These are phyloP conservation scores for Asbolus verrucosus DNA, from an alignment of 1,140 invertebrate genomes.

Conservation along the genomic window DNA sequence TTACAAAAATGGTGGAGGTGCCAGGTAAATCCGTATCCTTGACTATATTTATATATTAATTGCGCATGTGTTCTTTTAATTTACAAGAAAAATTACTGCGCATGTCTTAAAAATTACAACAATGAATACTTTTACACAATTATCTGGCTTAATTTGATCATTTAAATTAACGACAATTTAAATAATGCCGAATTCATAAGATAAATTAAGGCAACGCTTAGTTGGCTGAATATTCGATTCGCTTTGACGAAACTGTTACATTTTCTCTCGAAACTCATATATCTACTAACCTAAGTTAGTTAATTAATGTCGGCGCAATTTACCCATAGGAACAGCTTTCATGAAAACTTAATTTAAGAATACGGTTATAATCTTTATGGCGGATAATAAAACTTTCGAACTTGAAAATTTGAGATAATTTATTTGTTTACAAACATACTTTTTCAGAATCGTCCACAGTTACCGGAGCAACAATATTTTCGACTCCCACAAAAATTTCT, in stretches of 20 bases:
- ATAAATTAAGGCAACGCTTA: slow-evolving; percentile 7
- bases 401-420: not conserved
- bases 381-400: not conserved
- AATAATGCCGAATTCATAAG: slow-evolving; percentile 30
- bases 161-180: slow-evolving; percentile 31
- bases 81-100: slow-evolving; percentile 4
- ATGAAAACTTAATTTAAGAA: slow-evolving; percentile 10
- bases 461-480: no score
- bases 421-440: slow-evolving; percentile 1
- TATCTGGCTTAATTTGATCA: slow-evolving; percentile 28
- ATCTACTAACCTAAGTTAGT: not conserved
- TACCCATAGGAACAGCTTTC: slow-evolving; percentile 6
- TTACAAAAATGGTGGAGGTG: slow-evolving; percentile 34
- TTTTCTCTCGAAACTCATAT: slow-evolving; percentile 21
- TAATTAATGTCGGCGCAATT: slow-evolving; percentile 6
- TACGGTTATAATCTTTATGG: not conserved
- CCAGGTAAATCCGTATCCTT: slow-evolving; percentile 27
- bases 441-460: no score
- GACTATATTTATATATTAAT: no score
- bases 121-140: slow-evolving; percentile 22
- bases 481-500: not conserved
- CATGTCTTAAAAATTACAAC: slow-evolving; percentile 18
- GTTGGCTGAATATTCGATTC: slow-evolving; percentile 13
- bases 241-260: slow-evolving; percentile 11
- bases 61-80: slow-evolving; percentile 6